Percentiles rank a stretch among this genome's conserved stretches.
Evolutionary conservation across 2,113 vertebrate genomes (phyloP).

Genomic region (Micronycteris hirsuta): DNA sequence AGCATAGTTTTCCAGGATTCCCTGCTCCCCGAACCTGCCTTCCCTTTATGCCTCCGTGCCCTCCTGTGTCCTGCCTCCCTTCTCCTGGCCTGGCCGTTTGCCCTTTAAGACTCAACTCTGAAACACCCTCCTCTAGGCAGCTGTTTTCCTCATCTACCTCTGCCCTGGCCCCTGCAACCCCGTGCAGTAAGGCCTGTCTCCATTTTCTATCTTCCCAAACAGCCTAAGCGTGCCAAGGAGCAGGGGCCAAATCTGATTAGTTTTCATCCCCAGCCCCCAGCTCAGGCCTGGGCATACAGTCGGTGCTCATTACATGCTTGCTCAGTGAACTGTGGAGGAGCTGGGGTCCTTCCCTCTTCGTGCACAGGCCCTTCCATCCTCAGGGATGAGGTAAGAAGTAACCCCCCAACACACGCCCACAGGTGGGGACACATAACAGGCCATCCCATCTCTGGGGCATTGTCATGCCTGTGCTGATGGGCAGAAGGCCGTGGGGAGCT

Average conservation of each 20-base stretch:
- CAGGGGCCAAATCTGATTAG: background rate
- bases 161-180: background rate
- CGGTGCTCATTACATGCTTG: background rate
- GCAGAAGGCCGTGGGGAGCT: background rate
- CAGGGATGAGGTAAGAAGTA: background rate
- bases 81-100: too few species aligned
- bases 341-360: background rate
- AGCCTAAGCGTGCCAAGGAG: background rate
- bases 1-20: background rate
- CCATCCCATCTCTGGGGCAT: background rate
- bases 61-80: background rate
- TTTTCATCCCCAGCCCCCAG: background rate
- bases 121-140: background rate
- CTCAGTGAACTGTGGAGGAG: background rate
- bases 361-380: background rate
- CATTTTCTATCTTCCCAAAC: background rate
- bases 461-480: background rate
- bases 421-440: background rate
- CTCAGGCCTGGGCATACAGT: background rate
- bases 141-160: background rate
- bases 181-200: rapidly evolving
- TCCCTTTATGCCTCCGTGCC: background rate
- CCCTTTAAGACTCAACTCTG: background rate
- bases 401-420: background rate
- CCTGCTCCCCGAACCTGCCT: background rate